Conservation (phyloP, 2,888 invertebrate species). For the Mellilla xanthometata region DNA sequence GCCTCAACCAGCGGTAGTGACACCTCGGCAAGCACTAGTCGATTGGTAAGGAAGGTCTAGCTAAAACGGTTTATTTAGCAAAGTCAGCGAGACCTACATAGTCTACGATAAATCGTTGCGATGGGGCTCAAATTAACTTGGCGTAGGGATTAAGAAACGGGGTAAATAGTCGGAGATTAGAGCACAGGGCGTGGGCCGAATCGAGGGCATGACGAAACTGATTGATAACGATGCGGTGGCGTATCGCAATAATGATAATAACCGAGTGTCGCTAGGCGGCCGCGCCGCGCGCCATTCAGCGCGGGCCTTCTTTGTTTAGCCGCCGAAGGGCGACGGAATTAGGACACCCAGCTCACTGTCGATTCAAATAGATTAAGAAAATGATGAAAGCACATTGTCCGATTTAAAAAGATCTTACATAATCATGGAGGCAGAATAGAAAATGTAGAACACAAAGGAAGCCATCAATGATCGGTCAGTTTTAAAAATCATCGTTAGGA, state of each 20-base stretch:
- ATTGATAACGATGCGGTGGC: conserved; percentile 69
- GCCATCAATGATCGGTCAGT: no score
- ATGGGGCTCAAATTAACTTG: conserved; percentile 41
- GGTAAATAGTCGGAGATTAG: conserved; percentile 71
- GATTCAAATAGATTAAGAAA: not conserved
- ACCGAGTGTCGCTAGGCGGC: conserved; percentile 55
- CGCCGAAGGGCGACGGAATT: conserved; percentile 18
- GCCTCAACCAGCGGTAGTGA: conserved; percentile 36
- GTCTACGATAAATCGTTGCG: conserved; percentile 17
- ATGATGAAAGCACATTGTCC: no score
- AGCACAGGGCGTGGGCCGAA: conserved; percentile 64
- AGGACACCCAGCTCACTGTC: conserved; percentile 2
- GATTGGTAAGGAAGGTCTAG: conserved; percentile 27
- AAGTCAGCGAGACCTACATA: conserved; percentile 32
- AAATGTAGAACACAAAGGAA: no score
- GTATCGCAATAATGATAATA: conserved; percentile 49
- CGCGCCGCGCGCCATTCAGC: conserved; percentile 34
- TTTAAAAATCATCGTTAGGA: no score
- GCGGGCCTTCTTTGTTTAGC: conserved; percentile 23
- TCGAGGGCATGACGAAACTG: conserved; percentile 75
- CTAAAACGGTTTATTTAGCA: conserved; percentile 30
- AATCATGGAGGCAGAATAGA: no score
- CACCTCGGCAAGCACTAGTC: conserved; percentile 14
- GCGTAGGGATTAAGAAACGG: conserved; percentile 68
- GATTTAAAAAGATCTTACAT: no score